Evolutionary conservation across 37 sponge, comb jelly and placozoan species (phyloP), one percentile per base, ranked within the genome.

Genomic region (Aplysina aerophoba): DNA sequence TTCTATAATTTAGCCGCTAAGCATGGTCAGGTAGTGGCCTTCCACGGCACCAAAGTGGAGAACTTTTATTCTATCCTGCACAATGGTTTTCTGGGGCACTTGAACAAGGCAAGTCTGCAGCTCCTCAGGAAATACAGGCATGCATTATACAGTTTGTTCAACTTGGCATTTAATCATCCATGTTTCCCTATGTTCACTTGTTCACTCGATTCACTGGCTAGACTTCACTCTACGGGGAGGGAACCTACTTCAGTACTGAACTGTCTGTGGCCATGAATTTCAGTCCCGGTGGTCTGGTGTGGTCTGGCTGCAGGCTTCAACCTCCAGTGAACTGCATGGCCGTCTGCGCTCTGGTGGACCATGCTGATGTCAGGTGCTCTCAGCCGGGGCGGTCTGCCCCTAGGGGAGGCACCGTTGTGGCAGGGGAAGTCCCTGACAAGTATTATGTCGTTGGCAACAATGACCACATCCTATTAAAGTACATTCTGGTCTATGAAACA

Each of bases 11-110:
- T 86, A 31, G 67, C 69, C 22, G 22, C 15, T 11, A 31, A 67
- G 19, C 72, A 89, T 89, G 95, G 95, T 6, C 61, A 61, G 24
- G 56, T 96, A 20, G 44, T 74, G 17, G 97, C 90, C 35, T 96
- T 83, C 66, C 97, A 96, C 71, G 97, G 97, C 16, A 94, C 85
- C 55, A 82, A 85, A 13, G 65, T 96, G 61, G 97, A 96, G 57
- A 94, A 94, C 59, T 96, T 96, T 50, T 78, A 92, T 58, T 96
- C 95, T 36, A 96, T 96, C 38, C 57, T 93, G n/a, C 91, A 91
- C 85, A 83, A 92, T 84, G 97, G 97, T 15, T 88, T 96, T 1
- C 79, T 94, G 13, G 68, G 84, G n/a, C 86, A 88, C 40, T 81
- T 96, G 75, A 94, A 94, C 31, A 94, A 94, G 78, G 95, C 86